A percentile compares a stretch with the other conserved stretches of the same genome.
phyloP scores from a whole-genome alignment of 2,888 invertebrate species.

The Slavum lentiscoides region DNA sequence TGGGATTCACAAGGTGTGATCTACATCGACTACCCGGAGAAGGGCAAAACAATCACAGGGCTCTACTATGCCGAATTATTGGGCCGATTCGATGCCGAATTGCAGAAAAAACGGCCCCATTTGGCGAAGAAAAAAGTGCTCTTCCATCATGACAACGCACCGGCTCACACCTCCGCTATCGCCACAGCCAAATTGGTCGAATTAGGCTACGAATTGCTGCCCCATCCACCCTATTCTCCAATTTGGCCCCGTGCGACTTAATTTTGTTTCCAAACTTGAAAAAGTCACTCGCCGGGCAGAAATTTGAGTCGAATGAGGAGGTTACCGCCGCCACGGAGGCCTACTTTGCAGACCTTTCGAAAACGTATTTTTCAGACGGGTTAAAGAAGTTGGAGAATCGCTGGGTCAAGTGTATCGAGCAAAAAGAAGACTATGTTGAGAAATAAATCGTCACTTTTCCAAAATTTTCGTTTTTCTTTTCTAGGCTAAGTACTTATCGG shows the following conservation, averaged over 20 bases:
- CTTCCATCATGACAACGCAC: constrained; percentile 12
- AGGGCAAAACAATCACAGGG: constrained; percentile 31
- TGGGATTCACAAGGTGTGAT: constrained; percentile 48
- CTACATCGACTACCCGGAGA: constrained; percentile 23
- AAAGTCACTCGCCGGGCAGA: background rate
- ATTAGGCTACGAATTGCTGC: background rate
- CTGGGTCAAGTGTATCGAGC: constrained; percentile 25
- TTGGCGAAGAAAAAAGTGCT: constrained; percentile 13
- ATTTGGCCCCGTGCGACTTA: constrained; percentile 6
- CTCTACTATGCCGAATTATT: background rate
- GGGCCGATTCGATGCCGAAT: constrained; percentile 20
- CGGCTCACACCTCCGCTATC: background rate
- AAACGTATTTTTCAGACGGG: background rate
- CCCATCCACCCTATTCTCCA: background rate
- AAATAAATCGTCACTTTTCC: constrained; percentile 21
- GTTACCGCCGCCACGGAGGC: background rate
- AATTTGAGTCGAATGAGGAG: constrained; percentile 5
- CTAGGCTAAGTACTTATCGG: constrained; percentile 10
- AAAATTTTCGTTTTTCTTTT: constrained; percentile 11
- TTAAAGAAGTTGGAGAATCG: background rate
- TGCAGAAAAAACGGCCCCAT: constrained; percentile 21
- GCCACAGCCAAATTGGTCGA: constrained; percentile 1
- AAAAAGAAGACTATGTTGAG: constrained; percentile 38
- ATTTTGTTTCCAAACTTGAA: constrained; percentile 18
- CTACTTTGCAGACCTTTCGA: background rate